Conservation (phyloP, 2,888 invertebrate genomes). For the Cataglyphis cursor region DNA sequence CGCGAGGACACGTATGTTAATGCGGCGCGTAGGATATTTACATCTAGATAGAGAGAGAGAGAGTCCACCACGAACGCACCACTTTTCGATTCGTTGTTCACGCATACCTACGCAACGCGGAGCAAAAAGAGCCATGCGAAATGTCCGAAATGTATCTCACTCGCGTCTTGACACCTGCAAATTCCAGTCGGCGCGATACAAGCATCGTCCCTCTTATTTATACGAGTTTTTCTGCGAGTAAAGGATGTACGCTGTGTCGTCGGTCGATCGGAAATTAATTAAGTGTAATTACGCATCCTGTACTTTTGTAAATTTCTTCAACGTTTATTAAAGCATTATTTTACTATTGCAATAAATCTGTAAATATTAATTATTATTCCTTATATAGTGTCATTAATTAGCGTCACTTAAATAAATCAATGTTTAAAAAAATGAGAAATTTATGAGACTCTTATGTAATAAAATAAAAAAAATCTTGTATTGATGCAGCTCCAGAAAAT, state of each 20-base stretch:
- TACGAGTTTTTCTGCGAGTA: conserved; percentile 31
- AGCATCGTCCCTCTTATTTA: conserved; percentile 38
- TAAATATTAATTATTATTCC: not conserved
- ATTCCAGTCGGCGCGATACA: conserved; percentile 43
- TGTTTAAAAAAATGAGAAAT: not conserved
- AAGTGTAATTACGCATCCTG: conserved; percentile 33
- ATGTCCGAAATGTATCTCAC: conserved; percentile 53
- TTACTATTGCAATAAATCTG: not conserved
- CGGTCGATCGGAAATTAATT: conserved; percentile 37
- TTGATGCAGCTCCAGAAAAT: not conserved
- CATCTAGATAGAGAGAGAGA: conserved; percentile 83
- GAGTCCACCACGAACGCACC: conserved; percentile 71
- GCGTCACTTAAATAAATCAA: not conserved
- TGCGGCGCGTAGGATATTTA: conserved; percentile 83
- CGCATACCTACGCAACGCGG: conserved; percentile 67
- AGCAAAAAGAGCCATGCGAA: conserved; percentile 54
- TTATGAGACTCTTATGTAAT: not conserved
- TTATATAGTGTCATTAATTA: not conserved
- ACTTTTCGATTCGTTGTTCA: conserved; percentile 73
- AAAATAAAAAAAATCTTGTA: not conserved
- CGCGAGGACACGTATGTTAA: conserved; percentile 84
- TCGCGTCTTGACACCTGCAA: conserved; percentile 43
- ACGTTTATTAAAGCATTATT: not conserved
- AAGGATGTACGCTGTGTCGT: conserved; percentile 26
- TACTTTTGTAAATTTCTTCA: not conserved